Percentiles rank a stretch among this genome's conserved stretches.
Conservation (phyloP, 2,113 vertebrate genomes). For the Cygnus buccinator region DNA sequence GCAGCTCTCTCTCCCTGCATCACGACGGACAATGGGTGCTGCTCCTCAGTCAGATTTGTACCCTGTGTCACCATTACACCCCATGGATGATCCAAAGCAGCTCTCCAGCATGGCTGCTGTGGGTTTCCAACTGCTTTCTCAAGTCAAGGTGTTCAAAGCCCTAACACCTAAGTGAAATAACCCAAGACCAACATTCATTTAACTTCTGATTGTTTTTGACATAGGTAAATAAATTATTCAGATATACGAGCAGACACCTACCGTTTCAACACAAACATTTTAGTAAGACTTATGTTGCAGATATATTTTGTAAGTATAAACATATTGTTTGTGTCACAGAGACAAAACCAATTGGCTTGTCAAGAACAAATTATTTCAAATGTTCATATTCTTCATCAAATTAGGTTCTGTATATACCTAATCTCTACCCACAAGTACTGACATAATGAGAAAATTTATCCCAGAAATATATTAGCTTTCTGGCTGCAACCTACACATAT, state of each 20-base stretch:
- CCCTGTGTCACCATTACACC: fast-evolving
- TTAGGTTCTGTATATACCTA: neutral
- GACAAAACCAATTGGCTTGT: neutral
- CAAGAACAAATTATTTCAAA: neutral
- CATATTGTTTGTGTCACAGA: neutral
- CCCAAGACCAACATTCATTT: neutral
- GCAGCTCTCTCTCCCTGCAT: neutral
- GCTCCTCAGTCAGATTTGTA: neutral
- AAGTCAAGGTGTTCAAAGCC: neutral
- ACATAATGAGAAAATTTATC: neutral
- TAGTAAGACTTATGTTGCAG: neutral
- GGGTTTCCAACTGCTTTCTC: neutral
- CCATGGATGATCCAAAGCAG: neutral
- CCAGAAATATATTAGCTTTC: neutral
- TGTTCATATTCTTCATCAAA: neutral
- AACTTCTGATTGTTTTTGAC: neutral
- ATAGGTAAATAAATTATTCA: neutral
- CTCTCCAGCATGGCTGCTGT: neutral
- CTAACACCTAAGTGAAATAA: neutral
- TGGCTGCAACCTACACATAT: neutral
- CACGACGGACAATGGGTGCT: neutral
- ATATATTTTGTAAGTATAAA: neutral
- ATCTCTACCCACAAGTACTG: neutral
- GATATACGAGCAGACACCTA: neutral
- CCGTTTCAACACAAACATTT: neutral